These are phyloP conservation scores for Pogoniulus pusillus DNA, from an alignment of 2,797 vertebrate species.

Conservation along the genomic window DNA sequence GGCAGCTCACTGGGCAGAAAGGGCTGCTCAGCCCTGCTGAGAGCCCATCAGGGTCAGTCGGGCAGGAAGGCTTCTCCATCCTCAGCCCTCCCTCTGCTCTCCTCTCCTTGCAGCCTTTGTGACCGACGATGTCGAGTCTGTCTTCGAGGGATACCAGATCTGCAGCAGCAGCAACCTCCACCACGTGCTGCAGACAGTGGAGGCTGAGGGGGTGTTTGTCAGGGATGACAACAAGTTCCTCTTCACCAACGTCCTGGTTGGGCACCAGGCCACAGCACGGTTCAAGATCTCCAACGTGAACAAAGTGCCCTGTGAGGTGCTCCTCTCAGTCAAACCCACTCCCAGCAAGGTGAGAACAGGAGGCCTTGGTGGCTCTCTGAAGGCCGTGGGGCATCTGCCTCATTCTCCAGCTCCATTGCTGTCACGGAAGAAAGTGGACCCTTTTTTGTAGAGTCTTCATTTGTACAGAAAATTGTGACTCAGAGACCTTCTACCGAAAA, in stretches of 20 bases:
- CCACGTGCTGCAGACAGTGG: constrained; percentile 71
- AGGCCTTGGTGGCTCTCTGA: background rate
- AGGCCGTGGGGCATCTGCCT: background rate
- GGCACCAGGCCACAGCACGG: constrained; percentile 78
- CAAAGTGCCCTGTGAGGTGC: too few relatives aligned
- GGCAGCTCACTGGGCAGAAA: background rate
- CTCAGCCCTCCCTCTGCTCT: constrained; percentile 57
- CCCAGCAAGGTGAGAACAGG: constrained; percentile 75
- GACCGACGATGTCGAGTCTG: constrained; percentile 73
- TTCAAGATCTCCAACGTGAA: constrained; percentile 88
- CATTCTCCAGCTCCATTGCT: background rate
- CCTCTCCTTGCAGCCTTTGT: constrained; percentile 67
- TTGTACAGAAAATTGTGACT: too few relatives aligned
- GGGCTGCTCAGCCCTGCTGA: background rate
- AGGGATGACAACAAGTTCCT: constrained; percentile 88
- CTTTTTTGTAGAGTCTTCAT: too few relatives aligned
- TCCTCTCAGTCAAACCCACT: constrained; percentile 75
- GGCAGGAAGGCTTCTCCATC: background rate
- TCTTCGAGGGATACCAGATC: constrained; percentile 89
- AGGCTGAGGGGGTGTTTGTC: constrained; percentile 76
- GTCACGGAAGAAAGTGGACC: too few relatives aligned
- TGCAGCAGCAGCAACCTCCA: constrained; percentile 77
- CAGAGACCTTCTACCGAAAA: too few relatives aligned
- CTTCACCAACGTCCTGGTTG: constrained; percentile 85
- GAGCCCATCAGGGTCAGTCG: background rate